Conservation (phyloP, 1,140 invertebrate genomes). For the Elysia chlorotica region DNA sequence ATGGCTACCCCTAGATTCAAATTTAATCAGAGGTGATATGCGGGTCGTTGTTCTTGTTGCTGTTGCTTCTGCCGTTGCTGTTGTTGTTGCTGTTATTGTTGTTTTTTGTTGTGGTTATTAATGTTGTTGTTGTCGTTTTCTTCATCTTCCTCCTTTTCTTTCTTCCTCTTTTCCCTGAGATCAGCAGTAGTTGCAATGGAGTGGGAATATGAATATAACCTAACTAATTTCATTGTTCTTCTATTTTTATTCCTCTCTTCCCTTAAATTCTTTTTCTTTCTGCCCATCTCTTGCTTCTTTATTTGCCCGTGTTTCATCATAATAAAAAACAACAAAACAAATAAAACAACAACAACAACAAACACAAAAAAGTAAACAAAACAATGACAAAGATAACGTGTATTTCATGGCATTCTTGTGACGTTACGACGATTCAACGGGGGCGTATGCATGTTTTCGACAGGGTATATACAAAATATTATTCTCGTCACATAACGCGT, state of each 20-base stretch:
- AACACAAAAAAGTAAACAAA: neutral
- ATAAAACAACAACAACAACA: neutral
- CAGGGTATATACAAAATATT: too few species aligned
- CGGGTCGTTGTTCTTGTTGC: conserved; percentile 1
- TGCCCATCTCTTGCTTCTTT: neutral
- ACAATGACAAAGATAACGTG: too few species aligned
- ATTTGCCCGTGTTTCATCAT: neutral
- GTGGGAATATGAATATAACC: neutral
- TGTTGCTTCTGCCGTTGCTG: neutral
- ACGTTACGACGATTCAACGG: too few species aligned
- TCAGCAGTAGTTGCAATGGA: too few species aligned
- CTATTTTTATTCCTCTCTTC: neutral
- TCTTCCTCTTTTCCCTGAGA: too few species aligned
- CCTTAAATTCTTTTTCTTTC: neutral
- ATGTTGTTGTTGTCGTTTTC: neutral
- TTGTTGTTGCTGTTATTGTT: conserved; percentile 6
- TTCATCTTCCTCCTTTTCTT: neutral
- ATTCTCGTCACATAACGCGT: too few species aligned
- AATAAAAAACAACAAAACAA: neutral
- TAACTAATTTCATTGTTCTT: neutral
- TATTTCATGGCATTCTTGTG: too few species aligned
- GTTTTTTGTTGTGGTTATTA: neutral
- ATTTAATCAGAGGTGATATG: too few species aligned
- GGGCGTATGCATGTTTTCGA: too few species aligned
- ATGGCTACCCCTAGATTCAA: too few species aligned